These are phyloP conservation scores for Echeneis naucrates DNA, from an alignment of 2,797 vertebrate genomes.

Conservation along the genomic window DNA sequence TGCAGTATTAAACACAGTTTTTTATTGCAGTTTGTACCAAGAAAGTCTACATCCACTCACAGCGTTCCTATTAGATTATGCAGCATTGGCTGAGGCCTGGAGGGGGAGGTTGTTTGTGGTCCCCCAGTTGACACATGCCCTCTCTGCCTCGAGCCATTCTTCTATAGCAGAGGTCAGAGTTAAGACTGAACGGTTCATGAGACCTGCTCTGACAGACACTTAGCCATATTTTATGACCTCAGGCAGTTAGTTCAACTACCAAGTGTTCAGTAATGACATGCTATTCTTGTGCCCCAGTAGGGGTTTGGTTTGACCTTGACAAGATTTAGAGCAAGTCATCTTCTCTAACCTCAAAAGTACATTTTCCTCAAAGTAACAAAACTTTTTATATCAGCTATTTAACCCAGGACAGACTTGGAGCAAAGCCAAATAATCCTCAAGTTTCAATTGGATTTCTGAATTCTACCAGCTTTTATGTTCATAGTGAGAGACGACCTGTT, in stretches of 20 bases:
- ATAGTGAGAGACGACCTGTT: slow-evolving; percentile 33
- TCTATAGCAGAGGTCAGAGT: slow-evolving; percentile 79
- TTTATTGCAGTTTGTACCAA: slow-evolving; percentile 86
- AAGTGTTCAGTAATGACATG: slow-evolving; percentile 71
- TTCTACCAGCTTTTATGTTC: slow-evolving; percentile 64
- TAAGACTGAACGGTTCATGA: slow-evolving; percentile 64
- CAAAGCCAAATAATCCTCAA: slow-evolving; percentile 79
- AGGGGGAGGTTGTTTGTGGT: slow-evolving; percentile 55
- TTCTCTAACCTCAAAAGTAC: slow-evolving; percentile 78
- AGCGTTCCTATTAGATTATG: slow-evolving; percentile 78
- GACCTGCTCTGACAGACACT: slow-evolving; percentile 79
- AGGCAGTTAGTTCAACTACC: slow-evolving; percentile 76
- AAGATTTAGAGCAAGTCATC: slow-evolving; percentile 67
- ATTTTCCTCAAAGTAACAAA: slow-evolving; percentile 62
- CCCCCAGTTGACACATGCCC: slow-evolving; percentile 43
- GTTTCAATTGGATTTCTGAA: slow-evolving; percentile 77
- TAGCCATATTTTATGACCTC: slow-evolving; percentile 86
- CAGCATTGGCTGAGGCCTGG: slow-evolving; percentile 66
- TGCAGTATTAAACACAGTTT: slow-evolving; percentile 95
- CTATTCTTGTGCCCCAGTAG: slow-evolving; percentile 56
- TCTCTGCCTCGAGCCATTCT: slow-evolving; percentile 71
- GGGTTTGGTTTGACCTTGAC: slow-evolving; percentile 64
- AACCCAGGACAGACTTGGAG: slow-evolving; percentile 79
- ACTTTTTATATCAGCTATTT: slow-evolving; percentile 75
- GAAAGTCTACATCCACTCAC: slow-evolving; percentile 71